Evolutionary conservation across 2,113 vertebrate species (phyloP).

Genomic region (Elanus axillaris): DNA sequence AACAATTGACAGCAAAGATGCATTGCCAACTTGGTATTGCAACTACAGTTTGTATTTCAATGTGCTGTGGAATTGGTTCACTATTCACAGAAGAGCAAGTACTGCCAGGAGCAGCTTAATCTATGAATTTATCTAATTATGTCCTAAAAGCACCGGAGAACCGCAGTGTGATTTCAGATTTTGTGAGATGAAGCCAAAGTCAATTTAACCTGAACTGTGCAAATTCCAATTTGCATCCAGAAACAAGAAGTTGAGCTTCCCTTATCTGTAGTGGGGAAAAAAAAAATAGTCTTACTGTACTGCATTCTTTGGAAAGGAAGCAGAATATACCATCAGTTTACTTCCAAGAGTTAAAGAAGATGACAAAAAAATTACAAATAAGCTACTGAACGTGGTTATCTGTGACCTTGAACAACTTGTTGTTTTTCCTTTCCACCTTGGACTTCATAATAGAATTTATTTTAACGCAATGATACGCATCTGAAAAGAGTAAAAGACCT

Average conservation of each 20-base stretch:
- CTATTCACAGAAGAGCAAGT: slow-evolving; percentile 66
- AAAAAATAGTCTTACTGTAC: not conserved
- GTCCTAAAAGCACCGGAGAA: slow-evolving; percentile 58
- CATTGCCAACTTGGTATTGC: slow-evolving; percentile 56
- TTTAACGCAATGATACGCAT: slow-evolving; percentile 2
- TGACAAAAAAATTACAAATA: not conserved
- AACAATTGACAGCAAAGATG: slow-evolving; percentile 60
- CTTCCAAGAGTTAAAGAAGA: not conserved
- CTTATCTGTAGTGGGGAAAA: not conserved
- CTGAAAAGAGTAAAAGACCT: not conserved
- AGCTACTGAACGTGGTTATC: not conserved
- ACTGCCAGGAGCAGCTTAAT: slow-evolving; percentile 68
- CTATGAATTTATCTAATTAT: slow-evolving; percentile 73
- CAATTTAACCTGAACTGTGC: slow-evolving; percentile 60
- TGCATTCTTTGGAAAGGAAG: not conserved
- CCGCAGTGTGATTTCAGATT: slow-evolving; percentile 62
- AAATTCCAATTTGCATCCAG: slow-evolving; percentile 12
- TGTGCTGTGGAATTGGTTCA: slow-evolving; percentile 57
- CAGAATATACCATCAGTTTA: not conserved
- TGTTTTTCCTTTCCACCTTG: not conserved
- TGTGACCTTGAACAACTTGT: not conserved
- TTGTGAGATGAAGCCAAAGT: slow-evolving; percentile 61
- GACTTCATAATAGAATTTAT: slow-evolving; percentile 13
- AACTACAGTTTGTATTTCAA: slow-evolving; percentile 63
- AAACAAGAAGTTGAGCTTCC: slow-evolving; percentile 7